A percentile compares a stretch with the other conserved stretches of the same genome.
phyloP scores from a whole-genome alignment of 30 jellyfish, hydroid and myxozoan species.

The Euphysa ruthae region DNA sequence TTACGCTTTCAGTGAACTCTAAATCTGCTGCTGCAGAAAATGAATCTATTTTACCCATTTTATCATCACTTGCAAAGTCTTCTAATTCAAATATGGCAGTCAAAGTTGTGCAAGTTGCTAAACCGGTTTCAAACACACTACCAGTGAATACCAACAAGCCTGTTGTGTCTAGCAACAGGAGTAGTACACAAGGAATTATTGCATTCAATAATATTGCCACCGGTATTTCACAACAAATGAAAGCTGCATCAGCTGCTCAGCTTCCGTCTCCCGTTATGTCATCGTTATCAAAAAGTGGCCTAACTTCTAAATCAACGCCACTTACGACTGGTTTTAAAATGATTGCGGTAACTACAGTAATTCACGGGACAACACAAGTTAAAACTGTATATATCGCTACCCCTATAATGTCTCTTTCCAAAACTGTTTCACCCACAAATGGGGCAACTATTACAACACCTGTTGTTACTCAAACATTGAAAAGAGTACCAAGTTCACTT shows the following conservation, averaged over 20 bases:
- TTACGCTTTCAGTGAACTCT: too few species aligned
- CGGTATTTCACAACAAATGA: constrained; percentile 65
- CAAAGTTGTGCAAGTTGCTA: constrained; percentile 80
- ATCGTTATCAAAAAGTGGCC: constrained; percentile 49
- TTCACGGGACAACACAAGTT: constrained; percentile 96
- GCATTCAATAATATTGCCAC: constrained; percentile 54
- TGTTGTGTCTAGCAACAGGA: constrained; percentile 38
- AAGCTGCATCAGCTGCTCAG: constrained; percentile 58
- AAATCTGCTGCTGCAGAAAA: neutral
- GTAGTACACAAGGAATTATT: constrained; percentile 58
- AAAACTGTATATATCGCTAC: constrained; percentile 97
- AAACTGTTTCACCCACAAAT: constrained; percentile 47
- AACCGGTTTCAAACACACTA: constrained; percentile 18
- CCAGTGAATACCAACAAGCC: constrained; percentile 14
- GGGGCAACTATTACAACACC: constrained; percentile 37
- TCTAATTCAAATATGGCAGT: constrained; percentile 36
- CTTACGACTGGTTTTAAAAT: constrained; percentile 95
- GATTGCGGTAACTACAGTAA: constrained; percentile 98
- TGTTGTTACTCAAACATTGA: constrained; percentile 19
- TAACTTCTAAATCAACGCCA: constrained; percentile 88
- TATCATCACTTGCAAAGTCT: neutral
- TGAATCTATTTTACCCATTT: constrained; percentile 12
- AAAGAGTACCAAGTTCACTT: constrained; percentile 27
- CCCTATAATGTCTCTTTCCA: constrained; percentile 92
- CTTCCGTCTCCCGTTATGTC: constrained; percentile 44